Base-by-base conservation (phyloP, 1,140 invertebrate species). In the Eurosta solidaginis region DNA sequence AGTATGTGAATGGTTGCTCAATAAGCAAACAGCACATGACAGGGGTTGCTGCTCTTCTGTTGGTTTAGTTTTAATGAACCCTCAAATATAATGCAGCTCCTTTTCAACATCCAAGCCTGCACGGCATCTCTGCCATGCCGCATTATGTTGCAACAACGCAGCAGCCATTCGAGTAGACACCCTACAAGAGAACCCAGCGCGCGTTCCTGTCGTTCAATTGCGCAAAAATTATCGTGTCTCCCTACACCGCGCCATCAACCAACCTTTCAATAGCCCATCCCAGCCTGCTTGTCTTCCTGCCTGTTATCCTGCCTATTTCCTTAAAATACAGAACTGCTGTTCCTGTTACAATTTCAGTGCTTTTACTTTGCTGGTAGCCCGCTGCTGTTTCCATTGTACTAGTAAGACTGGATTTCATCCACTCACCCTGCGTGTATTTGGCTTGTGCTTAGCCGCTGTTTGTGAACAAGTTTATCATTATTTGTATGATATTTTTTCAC, bases 61-160 rank as follows among this genome's bases (percentile, higher is more conserved):
- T 50, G 74, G 74, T 20, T 75, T 50, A 75, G 22, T 75, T 75
- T 75, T 75, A 75, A 75, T 75, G 29, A 75, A 45, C 44, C 42
- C 73, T 74, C 73, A 44, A 10, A 14, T 47, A 7, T 14, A n/a
- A 1, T 68, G n/a, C 7, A 68, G 22, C n/a, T 10, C 2, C 22
- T 17, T 63, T 47, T n/a, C n/a, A 36, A 2, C 59, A 68, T n/a
- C n/a, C n/a, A 22, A 2, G 6, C n/a, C 12, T 68, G 2, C 1
- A 36, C n/a, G 1, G n/a, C 5, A 1, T 0, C 5, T 40, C 3
- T 68, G 33, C 33, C 17, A 17, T 20, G 1, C n/a, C 17, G n/a
- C 59, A n/a, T 54, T 27, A 27, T 29, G 22, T 29, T 9, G 22
- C 54, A 33, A 59, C 54, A 27, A n/a, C 25, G 49, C 50, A 22